Evolutionary conservation across 2,888 invertebrate species (phyloP).

Genomic region (Stomorhina lunata): DNA sequence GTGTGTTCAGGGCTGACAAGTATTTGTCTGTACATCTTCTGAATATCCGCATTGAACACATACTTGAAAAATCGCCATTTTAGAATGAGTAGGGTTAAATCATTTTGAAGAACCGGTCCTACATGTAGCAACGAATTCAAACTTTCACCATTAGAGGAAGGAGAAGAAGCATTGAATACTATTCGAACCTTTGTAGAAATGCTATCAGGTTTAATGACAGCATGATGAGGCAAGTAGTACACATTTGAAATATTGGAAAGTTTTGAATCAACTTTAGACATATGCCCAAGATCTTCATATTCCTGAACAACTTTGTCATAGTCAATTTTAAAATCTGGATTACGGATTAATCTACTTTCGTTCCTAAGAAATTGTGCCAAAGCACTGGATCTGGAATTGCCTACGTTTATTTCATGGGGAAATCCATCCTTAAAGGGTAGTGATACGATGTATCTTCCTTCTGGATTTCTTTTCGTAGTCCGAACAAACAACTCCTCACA

Average conservation of each 20-base stretch:
- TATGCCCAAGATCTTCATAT: background rate
- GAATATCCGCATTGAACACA: conserved; percentile 50
- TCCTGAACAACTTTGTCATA: too few relatives aligned
- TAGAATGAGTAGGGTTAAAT: conserved; percentile 36
- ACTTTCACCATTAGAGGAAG: conserved; percentile 41
- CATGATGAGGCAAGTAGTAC: conserved; percentile 27
- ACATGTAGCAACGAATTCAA: conserved; percentile 37
- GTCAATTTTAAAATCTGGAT: too few relatives aligned
- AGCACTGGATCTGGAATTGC: too few relatives aligned
- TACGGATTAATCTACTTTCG: too few relatives aligned
- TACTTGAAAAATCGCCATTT: conserved; percentile 45
- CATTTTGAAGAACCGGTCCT: conserved; percentile 54
- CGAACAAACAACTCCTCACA: background rate
- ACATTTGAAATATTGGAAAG: background rate
- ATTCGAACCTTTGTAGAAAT: conserved; percentile 30
- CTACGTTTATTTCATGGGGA: too few relatives aligned
- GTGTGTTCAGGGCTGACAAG: conserved; percentile 7
- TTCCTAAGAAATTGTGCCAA: too few relatives aligned
- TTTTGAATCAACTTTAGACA: background rate
- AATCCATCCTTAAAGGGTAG: too few relatives aligned
- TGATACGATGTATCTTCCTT: background rate
- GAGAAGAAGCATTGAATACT: conserved; percentile 49
- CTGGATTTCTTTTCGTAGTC: background rate
- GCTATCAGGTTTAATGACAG: conserved; percentile 3
- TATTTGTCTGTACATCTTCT: conserved; percentile 53